Percentiles rank a stretch among this genome's conserved stretches.
phyloP scores from a whole-genome alignment of 1,140 invertebrate species.

The Bicyclus anynana region DNA sequence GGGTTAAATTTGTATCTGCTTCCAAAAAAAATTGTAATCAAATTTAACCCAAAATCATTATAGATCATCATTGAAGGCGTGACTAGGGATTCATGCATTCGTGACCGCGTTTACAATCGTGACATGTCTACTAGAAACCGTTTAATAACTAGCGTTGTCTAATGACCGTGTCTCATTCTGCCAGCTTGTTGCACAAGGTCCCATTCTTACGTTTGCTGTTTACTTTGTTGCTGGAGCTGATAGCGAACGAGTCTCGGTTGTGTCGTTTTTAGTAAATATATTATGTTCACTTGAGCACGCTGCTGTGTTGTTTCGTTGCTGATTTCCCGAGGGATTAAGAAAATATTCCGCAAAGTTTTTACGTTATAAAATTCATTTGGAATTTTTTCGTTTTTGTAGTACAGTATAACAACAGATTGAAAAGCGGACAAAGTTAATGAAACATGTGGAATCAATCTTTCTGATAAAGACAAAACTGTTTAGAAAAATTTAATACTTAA shows the following conservation, averaged over 20 bases:
- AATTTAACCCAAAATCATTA: conserved; percentile 2
- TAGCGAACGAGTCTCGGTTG: neutral
- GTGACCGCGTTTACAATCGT: conserved; percentile 11
- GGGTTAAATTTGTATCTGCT: too few species aligned
- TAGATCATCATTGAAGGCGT: conserved; percentile 12
- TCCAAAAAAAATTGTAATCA: neutral
- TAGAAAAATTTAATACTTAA: too few species aligned
- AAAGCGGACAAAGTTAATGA: too few species aligned
- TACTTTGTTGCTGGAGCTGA: neutral
- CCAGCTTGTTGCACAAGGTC: neutral
- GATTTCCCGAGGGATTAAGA: too few species aligned
- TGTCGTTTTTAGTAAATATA: neutral
- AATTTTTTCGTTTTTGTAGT: too few species aligned
- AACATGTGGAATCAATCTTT: too few species aligned
- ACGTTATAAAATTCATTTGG: too few species aligned
- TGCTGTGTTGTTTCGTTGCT: too few species aligned
- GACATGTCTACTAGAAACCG: conserved; percentile 4
- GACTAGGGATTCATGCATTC: conserved; percentile 12
- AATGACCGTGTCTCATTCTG: conserved; percentile 8
- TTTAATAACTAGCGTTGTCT: conserved; percentile 8
- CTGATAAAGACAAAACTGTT: too few species aligned
- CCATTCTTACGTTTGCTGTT: neutral
- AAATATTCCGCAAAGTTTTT: too few species aligned
- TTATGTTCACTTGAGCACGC: too few species aligned
- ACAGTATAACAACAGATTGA: too few species aligned